Evolutionary conservation across 2,888 invertebrate genomes (phyloP).

Genomic region (Spicauda simplicius): DNA sequence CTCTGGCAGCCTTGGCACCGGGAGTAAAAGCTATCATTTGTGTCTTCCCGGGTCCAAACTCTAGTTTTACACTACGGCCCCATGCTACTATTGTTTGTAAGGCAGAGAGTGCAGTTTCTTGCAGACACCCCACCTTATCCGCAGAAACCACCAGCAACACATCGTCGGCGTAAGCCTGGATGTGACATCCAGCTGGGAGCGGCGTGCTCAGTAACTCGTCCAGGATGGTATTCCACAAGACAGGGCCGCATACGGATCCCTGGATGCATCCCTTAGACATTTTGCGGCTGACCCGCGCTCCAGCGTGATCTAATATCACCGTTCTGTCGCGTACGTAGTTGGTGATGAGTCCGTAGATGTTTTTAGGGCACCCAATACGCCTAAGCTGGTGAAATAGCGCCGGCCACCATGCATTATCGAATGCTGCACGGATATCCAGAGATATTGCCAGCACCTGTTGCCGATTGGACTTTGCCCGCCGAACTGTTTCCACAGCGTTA

Average conservation of each 20-base stretch:
- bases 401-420: too few relatives aligned
- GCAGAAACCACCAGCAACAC: not conserved
- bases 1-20: not conserved
- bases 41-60: not conserved
- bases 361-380: not conserved
- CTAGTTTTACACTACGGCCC: too few relatives aligned
- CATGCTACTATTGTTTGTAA: not conserved
- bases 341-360: not conserved
- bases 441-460: constrained; percentile 35
- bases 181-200: too few relatives aligned
- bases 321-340: not conserved
- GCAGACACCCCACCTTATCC: not conserved
- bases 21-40: not conserved
- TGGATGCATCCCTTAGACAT: not conserved
- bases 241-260: not conserved
- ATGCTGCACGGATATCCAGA: constrained; percentile 32
- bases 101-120: not conserved
- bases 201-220: not conserved
- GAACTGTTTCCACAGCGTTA: constrained; percentile 16
- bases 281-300: not conserved
- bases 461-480: not conserved
- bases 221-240: not conserved
- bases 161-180: too few relatives aligned
- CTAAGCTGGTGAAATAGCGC: constrained; percentile 22
- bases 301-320: not conserved